Evolutionary conservation across 2,888 invertebrate genomes (phyloP).

Genomic region (Zootermopsis nevadensis): DNA sequence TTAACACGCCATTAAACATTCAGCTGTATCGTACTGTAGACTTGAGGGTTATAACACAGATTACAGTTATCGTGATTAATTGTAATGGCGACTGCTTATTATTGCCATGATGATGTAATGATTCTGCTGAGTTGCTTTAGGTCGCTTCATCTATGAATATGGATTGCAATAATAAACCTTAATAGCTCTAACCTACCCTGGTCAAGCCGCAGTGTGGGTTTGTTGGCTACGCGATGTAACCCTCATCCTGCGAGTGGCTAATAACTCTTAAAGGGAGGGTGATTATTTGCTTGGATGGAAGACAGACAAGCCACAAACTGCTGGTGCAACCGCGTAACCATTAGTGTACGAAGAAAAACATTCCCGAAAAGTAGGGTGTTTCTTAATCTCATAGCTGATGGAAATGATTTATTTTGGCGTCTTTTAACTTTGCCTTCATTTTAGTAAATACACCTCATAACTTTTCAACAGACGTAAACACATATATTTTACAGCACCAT

Average conservation of each 20-base stretch:
- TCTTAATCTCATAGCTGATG: background rate
- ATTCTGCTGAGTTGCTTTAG: background rate
- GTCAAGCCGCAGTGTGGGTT: slow-evolving; percentile 20
- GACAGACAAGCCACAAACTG: slow-evolving; percentile 24
- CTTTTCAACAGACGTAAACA: too few species aligned
- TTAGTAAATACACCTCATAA: too few species aligned
- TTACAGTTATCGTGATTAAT: slow-evolving; percentile 8
- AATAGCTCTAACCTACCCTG: background rate
- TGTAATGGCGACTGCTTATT: background rate
- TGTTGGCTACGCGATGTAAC: background rate
- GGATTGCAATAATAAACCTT: slow-evolving; percentile 24
- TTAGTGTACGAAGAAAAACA: background rate
- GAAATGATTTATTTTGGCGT: too few species aligned
- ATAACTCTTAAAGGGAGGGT: slow-evolving; percentile 15
- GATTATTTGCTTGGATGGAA: slow-evolving; percentile 22
- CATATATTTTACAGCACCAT: too few species aligned
- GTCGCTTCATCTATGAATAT: slow-evolving; percentile 20
- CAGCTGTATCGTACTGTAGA: background rate
- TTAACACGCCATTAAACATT: slow-evolving; percentile 31
- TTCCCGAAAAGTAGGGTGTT: background rate
- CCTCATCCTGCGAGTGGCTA: background rate
- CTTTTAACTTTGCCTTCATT: too few species aligned
- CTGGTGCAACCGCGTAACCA: slow-evolving; percentile 3
- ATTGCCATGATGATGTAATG: background rate
- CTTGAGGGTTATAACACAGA: background rate